A percentile compares a stretch with the other conserved stretches of the same genome.
These are phyloP conservation scores for Eumaeus atala DNA, from an alignment of 1,140 invertebrate genomes.

Conservation along the genomic window DNA sequence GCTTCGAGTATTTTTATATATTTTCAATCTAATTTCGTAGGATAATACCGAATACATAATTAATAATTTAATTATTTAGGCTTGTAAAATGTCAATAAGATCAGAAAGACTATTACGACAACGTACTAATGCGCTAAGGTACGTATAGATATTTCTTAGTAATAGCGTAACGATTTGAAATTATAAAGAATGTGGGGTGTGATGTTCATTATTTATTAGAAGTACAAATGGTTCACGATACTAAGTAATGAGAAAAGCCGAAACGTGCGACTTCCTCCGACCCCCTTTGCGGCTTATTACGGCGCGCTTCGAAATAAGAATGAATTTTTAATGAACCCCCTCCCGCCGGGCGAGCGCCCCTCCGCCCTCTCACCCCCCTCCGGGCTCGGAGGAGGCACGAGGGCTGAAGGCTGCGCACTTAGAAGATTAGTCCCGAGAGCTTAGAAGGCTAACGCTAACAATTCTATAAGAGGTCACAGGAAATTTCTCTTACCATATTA, in stretches of 20 bases:
- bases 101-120: too few relatives aligned
- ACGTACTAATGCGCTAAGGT: too few relatives aligned
- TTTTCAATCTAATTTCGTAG: too few relatives aligned
- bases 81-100: too few relatives aligned
- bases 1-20: too few relatives aligned
- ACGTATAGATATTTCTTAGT: too few relatives aligned
- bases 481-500: conserved; percentile 29
- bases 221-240: conserved; percentile 27
- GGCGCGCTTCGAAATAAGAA: conserved; percentile 61
- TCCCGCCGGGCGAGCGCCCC: conserved; percentile 23
- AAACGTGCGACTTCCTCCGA: conserved; percentile 31
- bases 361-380: conserved; percentile 31
- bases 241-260: conserved; percentile 49
- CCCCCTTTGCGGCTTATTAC: conserved; percentile 57
- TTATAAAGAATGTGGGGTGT: not conserved
- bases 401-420: conserved; percentile 60
- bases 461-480: conserved; percentile 35
- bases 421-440: conserved; percentile 69
- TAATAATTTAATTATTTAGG: too few relatives aligned
- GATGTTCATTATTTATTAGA: conserved; percentile 21
- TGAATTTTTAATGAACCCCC: conserved; percentile 71
- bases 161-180: too few relatives aligned
- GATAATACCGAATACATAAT: too few relatives aligned
- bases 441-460: conserved; percentile 46
- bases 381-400: conserved; percentile 23